phyloP scores from a whole-genome alignment of 2,888 invertebrate species.

The Drosophila testacea region DNA sequence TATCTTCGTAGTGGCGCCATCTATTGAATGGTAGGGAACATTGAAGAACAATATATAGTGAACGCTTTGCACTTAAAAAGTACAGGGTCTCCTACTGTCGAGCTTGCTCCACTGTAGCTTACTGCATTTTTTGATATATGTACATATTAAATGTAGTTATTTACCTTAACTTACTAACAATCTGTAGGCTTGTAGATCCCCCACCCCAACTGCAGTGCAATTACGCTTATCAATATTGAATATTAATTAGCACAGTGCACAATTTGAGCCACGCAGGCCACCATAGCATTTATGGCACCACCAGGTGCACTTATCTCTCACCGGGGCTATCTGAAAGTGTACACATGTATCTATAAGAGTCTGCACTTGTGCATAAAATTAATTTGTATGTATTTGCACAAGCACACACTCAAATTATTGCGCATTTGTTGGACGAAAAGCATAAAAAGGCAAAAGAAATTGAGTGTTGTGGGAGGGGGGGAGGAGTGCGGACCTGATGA shows the following conservation, averaged over 20 bases:
- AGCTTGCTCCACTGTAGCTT: too few species aligned
- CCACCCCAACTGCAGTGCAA: not conserved
- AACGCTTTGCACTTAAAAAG: too few species aligned
- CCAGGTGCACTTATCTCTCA: constrained; percentile 48
- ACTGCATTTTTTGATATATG: too few species aligned
- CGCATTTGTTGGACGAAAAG: constrained; percentile 40
- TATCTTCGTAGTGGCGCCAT: too few species aligned
- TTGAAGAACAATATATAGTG: too few species aligned
- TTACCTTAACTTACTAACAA: constrained; percentile 7
- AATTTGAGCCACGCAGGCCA: not conserved
- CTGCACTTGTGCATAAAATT: constrained; percentile 40
- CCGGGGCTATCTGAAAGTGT: constrained; percentile 5
- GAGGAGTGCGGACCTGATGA: too few species aligned
- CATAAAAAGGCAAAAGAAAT: constrained; percentile 12
- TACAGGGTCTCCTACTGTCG: too few species aligned
- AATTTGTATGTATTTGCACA: constrained; percentile 36
- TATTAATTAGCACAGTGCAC: constrained; percentile 39
- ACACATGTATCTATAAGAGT: constrained; percentile 20
- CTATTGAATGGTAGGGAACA: too few species aligned
- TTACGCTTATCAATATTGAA: constrained; percentile 36
- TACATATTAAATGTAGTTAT: not conserved
- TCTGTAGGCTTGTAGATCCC: constrained; percentile 19
- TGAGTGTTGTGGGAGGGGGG: too few species aligned
- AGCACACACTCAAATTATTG: constrained; percentile 19
- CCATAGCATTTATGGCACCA: constrained; percentile 50